Evolutionary conservation across 2,888 invertebrate genomes (phyloP).

Genomic region (Oscheius sp.): DNA sequence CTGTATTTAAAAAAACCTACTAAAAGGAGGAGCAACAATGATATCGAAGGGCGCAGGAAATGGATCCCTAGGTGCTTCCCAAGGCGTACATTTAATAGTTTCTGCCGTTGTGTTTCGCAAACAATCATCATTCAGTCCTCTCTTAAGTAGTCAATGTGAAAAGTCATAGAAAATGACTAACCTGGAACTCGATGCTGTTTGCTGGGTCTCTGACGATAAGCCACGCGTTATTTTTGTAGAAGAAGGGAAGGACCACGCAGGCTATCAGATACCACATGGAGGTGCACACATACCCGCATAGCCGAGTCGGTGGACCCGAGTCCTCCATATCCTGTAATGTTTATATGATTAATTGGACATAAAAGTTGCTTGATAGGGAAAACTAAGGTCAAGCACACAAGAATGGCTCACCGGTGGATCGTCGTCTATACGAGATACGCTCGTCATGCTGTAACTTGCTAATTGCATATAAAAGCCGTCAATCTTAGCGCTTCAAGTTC

Average conservation of each 20-base stretch:
- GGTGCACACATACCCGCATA: conserved; percentile 20
- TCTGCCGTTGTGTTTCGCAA: not conserved
- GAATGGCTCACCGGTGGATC: conserved; percentile 24
- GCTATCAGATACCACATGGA: conserved; percentile 18
- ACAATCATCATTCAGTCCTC: conserved; percentile 31
- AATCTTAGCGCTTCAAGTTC: conserved; percentile 31
- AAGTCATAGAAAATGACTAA: not conserved
- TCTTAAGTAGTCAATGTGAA: conserved; percentile 14
- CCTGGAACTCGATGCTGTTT: conserved; percentile 26
- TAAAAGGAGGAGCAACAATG: not conserved
- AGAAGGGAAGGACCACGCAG: conserved; percentile 5
- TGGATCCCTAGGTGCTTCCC: not conserved
- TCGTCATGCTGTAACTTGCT: conserved; percentile 33
- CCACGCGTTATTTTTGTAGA: conserved; percentile 32
- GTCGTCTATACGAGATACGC: conserved; percentile 24
- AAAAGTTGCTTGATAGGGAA: not conserved
- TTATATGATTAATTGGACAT: not conserved
- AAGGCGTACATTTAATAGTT: conserved; percentile 5
- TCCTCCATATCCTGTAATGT: conserved; percentile 27
- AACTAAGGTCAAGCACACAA: conserved; percentile 9
- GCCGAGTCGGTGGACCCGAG: conserved; percentile 1
- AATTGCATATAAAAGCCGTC: conserved; percentile 34
- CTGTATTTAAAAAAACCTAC: conserved; percentile 13
- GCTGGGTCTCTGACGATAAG: conserved; percentile 19
- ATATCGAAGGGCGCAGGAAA: conserved; percentile 17